A percentile compares a stretch with the other conserved stretches of the same genome.
Conservation (phyloP, 2,888 invertebrate genomes). For the Cryptus armator region DNA sequence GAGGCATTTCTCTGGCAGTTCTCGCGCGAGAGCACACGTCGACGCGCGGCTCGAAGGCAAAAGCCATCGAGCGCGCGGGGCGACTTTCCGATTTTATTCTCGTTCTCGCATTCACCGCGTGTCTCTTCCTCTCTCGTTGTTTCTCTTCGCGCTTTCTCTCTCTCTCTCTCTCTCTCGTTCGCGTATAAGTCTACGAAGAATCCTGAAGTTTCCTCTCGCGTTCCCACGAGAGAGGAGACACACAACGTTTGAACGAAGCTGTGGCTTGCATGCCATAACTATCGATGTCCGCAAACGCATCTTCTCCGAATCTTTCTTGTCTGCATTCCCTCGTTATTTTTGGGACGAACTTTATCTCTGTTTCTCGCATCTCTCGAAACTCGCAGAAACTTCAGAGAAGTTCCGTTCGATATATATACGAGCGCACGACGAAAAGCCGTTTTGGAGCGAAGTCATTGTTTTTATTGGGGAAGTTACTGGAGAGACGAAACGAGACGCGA, state of each 20-base stretch:
- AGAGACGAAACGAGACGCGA: too few species aligned
- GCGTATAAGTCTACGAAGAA: constrained; percentile 40
- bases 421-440: constrained; percentile 4
- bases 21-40: constrained; percentile 14
- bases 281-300: neutral
- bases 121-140: too few species aligned
- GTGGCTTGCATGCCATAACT: neutral
- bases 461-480: neutral
- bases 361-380: neutral
- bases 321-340: neutral
- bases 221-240: constrained; percentile 40
- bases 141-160: constrained; percentile 25
- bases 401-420: too few species aligned
- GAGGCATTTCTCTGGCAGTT: neutral
- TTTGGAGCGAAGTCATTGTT: neutral
- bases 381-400: constrained; percentile 3
- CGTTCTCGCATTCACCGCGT: neutral
- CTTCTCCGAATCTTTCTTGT: neutral
- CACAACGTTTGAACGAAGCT: neutral
- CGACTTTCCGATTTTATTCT: constrained; percentile 9
- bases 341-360: neutral
- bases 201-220: constrained; percentile 16
- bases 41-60: neutral
- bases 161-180: constrained; percentile 27
- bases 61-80: neutral